These are phyloP conservation scores for Tribolium castaneum DNA, from an alignment of 1,140 invertebrate genomes.

Conservation along the genomic window DNA sequence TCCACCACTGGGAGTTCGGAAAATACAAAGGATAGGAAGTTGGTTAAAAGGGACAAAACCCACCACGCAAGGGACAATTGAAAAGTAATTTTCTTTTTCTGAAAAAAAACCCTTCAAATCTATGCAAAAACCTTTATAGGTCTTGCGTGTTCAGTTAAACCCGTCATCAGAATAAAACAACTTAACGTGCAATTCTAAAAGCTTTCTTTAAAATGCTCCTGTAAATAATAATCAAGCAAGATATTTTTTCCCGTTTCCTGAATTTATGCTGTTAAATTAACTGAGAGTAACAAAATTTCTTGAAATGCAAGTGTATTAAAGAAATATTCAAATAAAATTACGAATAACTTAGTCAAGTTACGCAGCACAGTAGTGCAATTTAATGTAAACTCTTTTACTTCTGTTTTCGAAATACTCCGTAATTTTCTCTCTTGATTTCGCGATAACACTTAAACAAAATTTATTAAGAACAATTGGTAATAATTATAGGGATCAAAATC, in stretches of 20 bases:
- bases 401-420: neutral
- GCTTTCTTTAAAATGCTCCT: too few relatives aligned
- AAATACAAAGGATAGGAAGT: conserved; percentile 8
- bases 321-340: neutral
- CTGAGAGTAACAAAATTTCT: neutral
- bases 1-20: conserved; percentile 10
- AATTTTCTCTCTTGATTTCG: neutral
- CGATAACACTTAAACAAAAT: neutral
- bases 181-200: too few relatives aligned
- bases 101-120: neutral
- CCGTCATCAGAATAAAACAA: neutral
- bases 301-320: neutral
- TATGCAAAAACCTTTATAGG: neutral
- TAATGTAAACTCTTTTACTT: neutral
- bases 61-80: conserved; percentile 5
- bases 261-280: neutral
- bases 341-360: neutral
- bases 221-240: neutral
- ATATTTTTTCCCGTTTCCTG: neutral
- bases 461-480: neutral
- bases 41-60: conserved; percentile 13
- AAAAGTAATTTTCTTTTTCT: conserved; percentile 11
- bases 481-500: neutral
- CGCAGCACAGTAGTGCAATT: neutral
- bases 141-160: neutral